Evolutionary conservation across 2,888 invertebrate genomes (phyloP).

Genomic region (Drosophila putrida): DNA sequence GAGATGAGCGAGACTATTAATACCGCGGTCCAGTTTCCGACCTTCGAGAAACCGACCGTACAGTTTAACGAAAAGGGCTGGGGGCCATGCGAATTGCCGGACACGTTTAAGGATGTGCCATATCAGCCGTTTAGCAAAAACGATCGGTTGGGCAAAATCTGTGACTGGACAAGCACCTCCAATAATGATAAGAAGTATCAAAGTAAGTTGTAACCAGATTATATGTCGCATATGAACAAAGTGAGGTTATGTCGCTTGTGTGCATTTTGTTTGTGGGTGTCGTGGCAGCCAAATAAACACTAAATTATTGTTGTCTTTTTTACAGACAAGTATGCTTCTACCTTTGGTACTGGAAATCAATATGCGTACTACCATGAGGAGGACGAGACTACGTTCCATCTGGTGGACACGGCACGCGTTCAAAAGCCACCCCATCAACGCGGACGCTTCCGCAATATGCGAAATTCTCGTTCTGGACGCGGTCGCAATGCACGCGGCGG

Average conservation of each 20-base stretch:
- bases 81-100: slow-evolving; percentile 99
- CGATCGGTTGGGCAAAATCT: slow-evolving; percentile 98
- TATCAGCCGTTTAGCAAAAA: slow-evolving; percentile 99
- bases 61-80: slow-evolving; percentile 90
- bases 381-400: slow-evolving; percentile 99
- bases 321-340: slow-evolving; percentile 93
- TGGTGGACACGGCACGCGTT: slow-evolving; percentile 97
- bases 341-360: slow-evolving; percentile 97
- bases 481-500: slow-evolving; percentile 90
- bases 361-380: slow-evolving; percentile 99
- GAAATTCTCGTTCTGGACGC: slow-evolving; percentile 86
- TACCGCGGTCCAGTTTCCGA: slow-evolving; percentile 77
- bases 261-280: slow-evolving; percentile 53
- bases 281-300: slow-evolving; percentile 72
- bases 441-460: slow-evolving; percentile 94
- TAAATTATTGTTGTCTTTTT: slow-evolving; percentile 8
- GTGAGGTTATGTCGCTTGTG: slow-evolving; percentile 75
- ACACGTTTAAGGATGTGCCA: slow-evolving; percentile 88
- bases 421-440: slow-evolving; percentile 98
- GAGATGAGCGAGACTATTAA: slow-evolving; percentile 82
- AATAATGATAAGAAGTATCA: slow-evolving; percentile 98
- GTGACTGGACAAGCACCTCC: slow-evolving; percentile 98
- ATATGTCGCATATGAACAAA: slow-evolving; percentile 32
- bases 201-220: slow-evolving; percentile 81
- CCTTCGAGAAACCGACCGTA: slow-evolving; percentile 83